These are phyloP conservation scores for Bombyx huttoni DNA, from an alignment of 2,888 invertebrate genomes.

Conservation along the genomic window DNA sequence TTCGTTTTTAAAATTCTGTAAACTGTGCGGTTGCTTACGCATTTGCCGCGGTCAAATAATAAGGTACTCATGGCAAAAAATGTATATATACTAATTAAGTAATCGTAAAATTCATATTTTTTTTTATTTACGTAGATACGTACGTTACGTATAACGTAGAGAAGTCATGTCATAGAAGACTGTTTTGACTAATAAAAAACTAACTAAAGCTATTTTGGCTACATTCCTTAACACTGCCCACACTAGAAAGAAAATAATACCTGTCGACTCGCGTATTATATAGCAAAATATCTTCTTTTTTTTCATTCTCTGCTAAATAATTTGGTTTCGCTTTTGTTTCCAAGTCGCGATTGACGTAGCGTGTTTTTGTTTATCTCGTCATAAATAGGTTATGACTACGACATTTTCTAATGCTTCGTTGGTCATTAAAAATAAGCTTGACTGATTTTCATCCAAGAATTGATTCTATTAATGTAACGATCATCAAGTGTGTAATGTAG, in stretches of 20 bases:
- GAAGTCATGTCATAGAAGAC: neutral
- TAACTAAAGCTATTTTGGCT: neutral
- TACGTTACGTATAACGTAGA: no score
- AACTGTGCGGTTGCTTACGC: no score
- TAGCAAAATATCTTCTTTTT: neutral
- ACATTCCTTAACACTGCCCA: neutral
- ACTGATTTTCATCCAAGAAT: conserved; percentile 57
- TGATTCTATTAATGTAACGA: conserved; percentile 58
- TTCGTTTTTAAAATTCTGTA: no score
- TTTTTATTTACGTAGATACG: no score
- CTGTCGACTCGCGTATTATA: neutral
- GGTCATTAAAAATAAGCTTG: conserved; percentile 42
- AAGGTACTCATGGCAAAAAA: no score
- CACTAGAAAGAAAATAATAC: neutral
- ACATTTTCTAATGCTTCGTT: conserved; percentile 28
- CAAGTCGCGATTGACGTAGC: conserved; percentile 11
- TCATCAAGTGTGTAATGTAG: conserved; percentile 41
- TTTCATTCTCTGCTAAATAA: neutral
- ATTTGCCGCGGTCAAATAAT: no score
- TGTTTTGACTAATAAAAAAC: neutral
- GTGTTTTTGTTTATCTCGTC: conserved; percentile 28
- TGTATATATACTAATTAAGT: no score
- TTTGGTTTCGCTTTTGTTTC: neutral
- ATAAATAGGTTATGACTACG: conserved; percentile 35
- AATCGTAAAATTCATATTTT: no score